Evolutionary conservation across 2,113 vertebrate genomes (phyloP).

Genomic region (Seriola aureovittata): DNA sequence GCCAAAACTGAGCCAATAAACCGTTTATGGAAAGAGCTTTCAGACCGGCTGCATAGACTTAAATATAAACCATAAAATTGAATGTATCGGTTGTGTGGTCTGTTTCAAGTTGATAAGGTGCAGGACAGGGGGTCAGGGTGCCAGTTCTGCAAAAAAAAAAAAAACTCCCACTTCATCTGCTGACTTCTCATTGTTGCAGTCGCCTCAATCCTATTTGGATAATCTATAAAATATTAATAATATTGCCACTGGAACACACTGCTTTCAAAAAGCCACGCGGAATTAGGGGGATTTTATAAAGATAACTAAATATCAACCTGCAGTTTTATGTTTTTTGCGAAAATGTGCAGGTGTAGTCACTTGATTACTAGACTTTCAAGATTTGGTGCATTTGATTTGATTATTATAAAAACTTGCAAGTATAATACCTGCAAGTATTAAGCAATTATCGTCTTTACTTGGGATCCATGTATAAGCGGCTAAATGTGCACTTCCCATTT

Average conservation of each 20-base stretch:
- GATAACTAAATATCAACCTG: neutral
- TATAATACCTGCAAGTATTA: neutral
- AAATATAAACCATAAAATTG: conserved; percentile 69
- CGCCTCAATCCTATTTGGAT: conserved; percentile 18
- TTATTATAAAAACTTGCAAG: conserved; percentile 21
- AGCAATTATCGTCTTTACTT: neutral
- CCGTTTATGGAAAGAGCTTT: conserved; percentile 46
- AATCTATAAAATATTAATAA: conserved; percentile 26
- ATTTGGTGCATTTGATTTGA: neutral
- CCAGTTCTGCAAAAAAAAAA: conserved; percentile 7
- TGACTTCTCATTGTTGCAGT: neutral
- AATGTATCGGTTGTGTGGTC: conserved; percentile 40
- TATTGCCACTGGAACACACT: neutral
- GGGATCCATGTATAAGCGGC: neutral
- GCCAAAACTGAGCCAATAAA: conserved; percentile 58
- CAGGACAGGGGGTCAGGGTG: conserved; percentile 40
- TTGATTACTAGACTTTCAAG: neutral
- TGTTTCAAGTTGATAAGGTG: conserved; percentile 73
- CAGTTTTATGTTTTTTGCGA: neutral
- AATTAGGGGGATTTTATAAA: neutral
- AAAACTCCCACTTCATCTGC: neutral
- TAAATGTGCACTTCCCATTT: neutral
- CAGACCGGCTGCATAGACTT: conserved; percentile 33
- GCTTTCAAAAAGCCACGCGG: conserved; percentile 4
- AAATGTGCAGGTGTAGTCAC: neutral